Evolutionary conservation across 2,797 vertebrate genomes (phyloP).

Genomic region (Hozukius guyotensis): DNA sequence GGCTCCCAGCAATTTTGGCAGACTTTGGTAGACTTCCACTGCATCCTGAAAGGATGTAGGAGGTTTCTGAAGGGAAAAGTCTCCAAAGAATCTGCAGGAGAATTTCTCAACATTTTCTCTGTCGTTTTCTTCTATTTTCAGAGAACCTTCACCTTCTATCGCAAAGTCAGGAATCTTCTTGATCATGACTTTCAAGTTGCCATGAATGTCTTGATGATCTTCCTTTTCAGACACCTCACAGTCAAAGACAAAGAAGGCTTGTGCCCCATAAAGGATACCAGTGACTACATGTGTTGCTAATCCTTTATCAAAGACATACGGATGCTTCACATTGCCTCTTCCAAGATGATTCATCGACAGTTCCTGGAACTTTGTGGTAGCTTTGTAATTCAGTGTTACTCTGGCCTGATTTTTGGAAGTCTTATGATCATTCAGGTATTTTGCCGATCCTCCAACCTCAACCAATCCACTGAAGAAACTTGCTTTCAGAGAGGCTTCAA

Average conservation of each 20-base stretch:
- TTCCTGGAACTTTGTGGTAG: background rate
- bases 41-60: constrained; percentile 52
- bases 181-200: constrained; percentile 47
- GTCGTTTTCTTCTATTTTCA: constrained; percentile 49
- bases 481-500: background rate
- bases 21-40: constrained; percentile 55
- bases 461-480: background rate
- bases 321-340: background rate
- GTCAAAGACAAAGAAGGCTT: constrained; percentile 77
- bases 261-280: constrained; percentile 70
- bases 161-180: background rate
- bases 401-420: background rate
- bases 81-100: constrained; percentile 70
- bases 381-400: background rate
- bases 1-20: constrained; percentile 50
- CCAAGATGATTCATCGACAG: background rate
- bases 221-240: constrained; percentile 46
- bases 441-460: background rate
- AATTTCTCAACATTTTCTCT: constrained; percentile 34
- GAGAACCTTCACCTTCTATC: too few relatives aligned
- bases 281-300: constrained; percentile 73
- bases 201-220: constrained; percentile 51
- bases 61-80: constrained; percentile 34
- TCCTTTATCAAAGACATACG: constrained; percentile 44
- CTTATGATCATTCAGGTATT: background rate